phyloP scores from a whole-genome alignment of 2,113 vertebrate species.

The Lophura nycthemera region DNA sequence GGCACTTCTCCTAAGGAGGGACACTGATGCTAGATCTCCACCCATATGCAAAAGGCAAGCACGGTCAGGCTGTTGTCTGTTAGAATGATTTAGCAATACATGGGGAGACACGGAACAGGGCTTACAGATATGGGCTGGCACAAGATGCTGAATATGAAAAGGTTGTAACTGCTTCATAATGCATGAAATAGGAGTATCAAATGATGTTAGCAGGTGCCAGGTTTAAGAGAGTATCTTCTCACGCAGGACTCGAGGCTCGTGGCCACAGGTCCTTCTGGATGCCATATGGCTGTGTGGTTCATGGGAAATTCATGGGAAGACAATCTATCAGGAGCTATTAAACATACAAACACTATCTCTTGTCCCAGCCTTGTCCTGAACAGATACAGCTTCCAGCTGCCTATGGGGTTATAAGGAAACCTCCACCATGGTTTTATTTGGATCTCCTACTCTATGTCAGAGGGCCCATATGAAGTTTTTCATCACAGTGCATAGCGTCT shows the following conservation, averaged over 20 bases:
- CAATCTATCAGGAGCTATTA: background rate
- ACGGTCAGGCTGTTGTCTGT: background rate
- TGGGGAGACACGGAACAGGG: background rate
- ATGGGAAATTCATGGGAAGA: conserved; percentile 24
- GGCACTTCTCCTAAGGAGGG: background rate
- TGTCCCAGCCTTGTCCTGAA: background rate
- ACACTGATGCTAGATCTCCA: background rate
- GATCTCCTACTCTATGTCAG: background rate
- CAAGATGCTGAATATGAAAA: background rate
- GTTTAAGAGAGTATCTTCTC: conserved; percentile 16
- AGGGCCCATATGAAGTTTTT: background rate
- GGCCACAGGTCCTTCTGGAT: conserved; percentile 19
- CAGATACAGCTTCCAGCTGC: background rate
- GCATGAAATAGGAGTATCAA: conserved; percentile 45
- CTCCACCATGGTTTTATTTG: background rate
- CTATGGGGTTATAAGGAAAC: background rate
- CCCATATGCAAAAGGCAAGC: background rate
- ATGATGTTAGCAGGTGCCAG: background rate
- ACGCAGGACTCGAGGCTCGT: background rate
- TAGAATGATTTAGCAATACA: conserved; percentile 17
- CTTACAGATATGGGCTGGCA: conserved; percentile 6
- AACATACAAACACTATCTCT: background rate
- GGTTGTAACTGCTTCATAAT: conserved; percentile 47
- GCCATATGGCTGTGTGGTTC: conserved; percentile 13
- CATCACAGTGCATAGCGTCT: background rate